Percentiles rank a stretch among this genome's conserved stretches.
phyloP scores from a whole-genome alignment of 2,888 invertebrate genomes.

The Polymixis flavicincta region DNA sequence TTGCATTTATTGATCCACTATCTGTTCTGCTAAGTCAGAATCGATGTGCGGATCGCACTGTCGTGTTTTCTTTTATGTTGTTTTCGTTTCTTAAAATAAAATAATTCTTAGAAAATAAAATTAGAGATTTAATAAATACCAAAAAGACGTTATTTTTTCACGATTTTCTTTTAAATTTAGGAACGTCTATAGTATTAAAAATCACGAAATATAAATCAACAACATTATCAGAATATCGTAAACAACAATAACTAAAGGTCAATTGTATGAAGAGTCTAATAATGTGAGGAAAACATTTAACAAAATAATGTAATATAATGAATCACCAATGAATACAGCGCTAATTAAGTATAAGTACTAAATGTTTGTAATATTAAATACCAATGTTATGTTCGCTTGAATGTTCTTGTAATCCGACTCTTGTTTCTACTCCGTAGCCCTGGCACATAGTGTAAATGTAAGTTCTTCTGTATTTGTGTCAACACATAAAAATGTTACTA shows the following conservation, averaged over 20 bases:
- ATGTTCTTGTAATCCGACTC: constrained; percentile 65
- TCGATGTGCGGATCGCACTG: constrained; percentile 69
- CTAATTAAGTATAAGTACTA: constrained; percentile 59
- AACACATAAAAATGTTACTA: constrained; percentile 82
- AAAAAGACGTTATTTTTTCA: constrained; percentile 60
- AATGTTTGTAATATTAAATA: constrained; percentile 63
- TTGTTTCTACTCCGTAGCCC: constrained; percentile 68
- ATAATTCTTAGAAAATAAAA: constrained; percentile 67
- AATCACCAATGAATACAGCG: constrained; percentile 71
- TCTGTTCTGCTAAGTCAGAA: constrained; percentile 79
- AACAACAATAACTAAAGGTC: constrained; percentile 82
- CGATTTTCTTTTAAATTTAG: constrained; percentile 59
- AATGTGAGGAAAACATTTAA: constrained; percentile 68
- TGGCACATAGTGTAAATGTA: constrained; percentile 80
- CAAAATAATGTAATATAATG: constrained; percentile 65
- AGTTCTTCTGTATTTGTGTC: constrained; percentile 85
- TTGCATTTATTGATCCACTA: constrained; percentile 86
- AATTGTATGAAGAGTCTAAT: constrained; percentile 78
- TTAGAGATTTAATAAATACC: constrained; percentile 57
- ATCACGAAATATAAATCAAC: constrained; percentile 58
- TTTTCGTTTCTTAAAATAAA: constrained; percentile 69
- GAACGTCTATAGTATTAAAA: constrained; percentile 60
- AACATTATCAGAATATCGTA: constrained; percentile 60
- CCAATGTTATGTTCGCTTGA: constrained; percentile 66
- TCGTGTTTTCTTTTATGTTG: constrained; percentile 69